Base-by-base conservation (phyloP, 2,797 vertebrate genomes). In the Thamnophis elegans region DNA sequence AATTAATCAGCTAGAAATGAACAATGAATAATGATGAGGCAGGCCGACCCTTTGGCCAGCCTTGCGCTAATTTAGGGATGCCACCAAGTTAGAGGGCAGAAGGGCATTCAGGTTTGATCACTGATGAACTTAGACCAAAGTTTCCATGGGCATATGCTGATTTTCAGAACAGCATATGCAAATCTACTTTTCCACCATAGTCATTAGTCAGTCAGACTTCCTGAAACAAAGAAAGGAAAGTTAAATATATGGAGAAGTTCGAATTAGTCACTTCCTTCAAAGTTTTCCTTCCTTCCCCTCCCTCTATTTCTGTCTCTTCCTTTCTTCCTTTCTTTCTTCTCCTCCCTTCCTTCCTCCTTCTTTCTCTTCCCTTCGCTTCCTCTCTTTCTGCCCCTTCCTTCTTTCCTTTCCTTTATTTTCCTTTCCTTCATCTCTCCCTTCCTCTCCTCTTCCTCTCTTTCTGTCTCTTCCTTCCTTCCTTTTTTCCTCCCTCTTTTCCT, bases 1-100 rank as follows among this genome's bases (percentile, higher is more conserved):
- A 55, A 93, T 91, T 87, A 87, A 89, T 90, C 87, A 60, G 59
- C 59, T 82, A 82, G 92, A 32, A 65, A 26, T 25, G n/a, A 90
- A 78, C 91, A 54, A 32, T 92, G 93, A 25, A 59, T 87, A 73
- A 90, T 56, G 82, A 60, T 53, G 25, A 16, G 42, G 16, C 20
- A 78, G 54, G 42, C n/a, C 54, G 55, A n/a, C 26, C n/a, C 36
- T 65, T 86, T 25, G 53, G 5, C 16, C 32, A 60, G 32, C n/a
- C 55, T 54, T 12, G 25, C 73, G 60, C 54, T 55, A 11, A 60
- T 53, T 93, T 88, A 87, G n/a, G 86, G 22, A 54, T 7, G 51
- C 62, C 47, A 58, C 20, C 36, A 28, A 28, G 62, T 60, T 47
- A 90, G 55, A 42, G 55, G 32, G 36, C 58, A 85, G 32, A 47